Base-by-base conservation (phyloP, 2,888 invertebrate species). In the Sphecodes monilicornis region DNA sequence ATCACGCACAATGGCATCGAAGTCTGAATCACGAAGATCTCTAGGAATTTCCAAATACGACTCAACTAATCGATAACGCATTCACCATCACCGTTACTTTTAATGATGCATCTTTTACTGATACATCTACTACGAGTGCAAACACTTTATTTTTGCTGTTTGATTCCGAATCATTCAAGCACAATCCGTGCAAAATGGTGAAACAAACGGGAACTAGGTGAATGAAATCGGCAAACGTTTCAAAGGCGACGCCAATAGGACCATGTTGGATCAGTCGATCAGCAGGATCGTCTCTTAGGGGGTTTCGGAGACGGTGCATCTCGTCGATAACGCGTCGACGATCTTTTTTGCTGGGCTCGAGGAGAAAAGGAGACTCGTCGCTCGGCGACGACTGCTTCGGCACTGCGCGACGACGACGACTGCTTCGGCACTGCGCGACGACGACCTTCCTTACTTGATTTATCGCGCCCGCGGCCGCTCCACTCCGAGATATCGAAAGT, bases 401-500 rank as follows among this genome's bases (percentile, higher is more conserved):
- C 69, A 82, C 77, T 86, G 83, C 82, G 85, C 87, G 87, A 83
- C 89, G 86, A 88, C 89, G 91, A 89, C 90, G 68, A 39, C 26
- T 46, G 72, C 66, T 36, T 43, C 39, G 73, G 41, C 69, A 82
- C 77, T 86, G 83, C 82, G 85, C 87, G 87, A 83, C 89, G 86
- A 88, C 89, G 91, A 89, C 90, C 89, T 89, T 90, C 89, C 89
- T 81, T 78, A 78, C 88, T 88, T 90, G 90, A 91, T 91, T 91
- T 91, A 91, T 90, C 88, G 88, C 87, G 88, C 81, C 79, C 84
- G 87, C 75, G 46, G 43, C 64, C 69, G 57, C 26, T 60, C 70
- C 66, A 18, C 41, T 39, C 74, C 75, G 78, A 78, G 85, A 78
- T 82, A 82, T 77, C 78, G 86, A 81, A 82, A 85, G 86, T 69